Conservation (phyloP, 2,888 invertebrate genomes). For the Hecatera dysodea region DNA sequence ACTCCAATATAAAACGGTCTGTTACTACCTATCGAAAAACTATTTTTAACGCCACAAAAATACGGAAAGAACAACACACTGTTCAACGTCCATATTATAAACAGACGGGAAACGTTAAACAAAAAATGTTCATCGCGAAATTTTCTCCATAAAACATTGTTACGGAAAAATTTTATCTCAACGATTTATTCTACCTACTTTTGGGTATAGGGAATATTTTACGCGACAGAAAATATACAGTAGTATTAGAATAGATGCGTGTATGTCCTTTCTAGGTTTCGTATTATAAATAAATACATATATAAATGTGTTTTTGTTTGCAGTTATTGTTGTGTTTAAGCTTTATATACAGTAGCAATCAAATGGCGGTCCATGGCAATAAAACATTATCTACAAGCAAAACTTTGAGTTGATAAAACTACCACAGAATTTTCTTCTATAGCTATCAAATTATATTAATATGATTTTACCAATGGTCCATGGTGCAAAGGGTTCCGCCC, state of each 20-base stretch:
- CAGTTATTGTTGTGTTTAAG: no score
- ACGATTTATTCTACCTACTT: constrained; percentile 82
- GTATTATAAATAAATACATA: constrained; percentile 1
- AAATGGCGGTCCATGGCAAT: no score
- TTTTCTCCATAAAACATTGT: constrained; percentile 79
- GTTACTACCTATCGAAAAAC: not conserved
- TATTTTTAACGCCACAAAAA: constrained; percentile 23
- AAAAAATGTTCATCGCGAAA: constrained; percentile 71
- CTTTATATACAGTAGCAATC: no score
- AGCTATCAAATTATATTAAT: no score
- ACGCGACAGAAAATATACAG: constrained; percentile 68
- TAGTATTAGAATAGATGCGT: constrained; percentile 12
- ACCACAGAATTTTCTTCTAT: no score
- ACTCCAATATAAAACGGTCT: not conserved
- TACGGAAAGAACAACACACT: constrained; percentile 12
- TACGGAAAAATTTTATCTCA: constrained; percentile 80
- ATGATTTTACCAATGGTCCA: no score
- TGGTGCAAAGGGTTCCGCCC: no score
- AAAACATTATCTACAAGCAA: no score
- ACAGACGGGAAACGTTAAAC: constrained; percentile 62
- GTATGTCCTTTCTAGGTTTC: constrained; percentile 15
- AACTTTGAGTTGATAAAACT: no score
- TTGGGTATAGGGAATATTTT: constrained; percentile 80
- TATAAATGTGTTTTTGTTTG: no score
- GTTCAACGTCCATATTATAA: constrained; percentile 52